Conservation (phyloP, 2,888 invertebrate genomes). For the Bombylius discolor region DNA sequence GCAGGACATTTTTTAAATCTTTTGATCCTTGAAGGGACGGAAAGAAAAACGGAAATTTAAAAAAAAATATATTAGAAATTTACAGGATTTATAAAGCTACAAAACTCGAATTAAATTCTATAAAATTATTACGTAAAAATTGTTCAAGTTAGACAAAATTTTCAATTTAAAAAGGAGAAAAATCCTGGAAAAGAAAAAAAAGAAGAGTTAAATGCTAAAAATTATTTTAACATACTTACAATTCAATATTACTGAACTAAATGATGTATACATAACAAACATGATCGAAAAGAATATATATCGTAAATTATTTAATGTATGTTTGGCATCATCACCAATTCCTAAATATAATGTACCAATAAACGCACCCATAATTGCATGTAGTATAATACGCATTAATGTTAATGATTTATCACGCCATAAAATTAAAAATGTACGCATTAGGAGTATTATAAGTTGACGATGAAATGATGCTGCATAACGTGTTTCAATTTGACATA, state of each 20-base stretch:
- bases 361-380: conserved; percentile 64
- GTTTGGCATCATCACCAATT: conserved; percentile 74
- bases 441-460: conserved; percentile 47
- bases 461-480: conserved; percentile 47
- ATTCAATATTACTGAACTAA: conserved; percentile 76
- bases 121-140: no score
- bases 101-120: no score
- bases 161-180: no score
- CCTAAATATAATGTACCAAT: conserved; percentile 73
- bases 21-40: no score
- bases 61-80: no score
- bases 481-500: conserved; percentile 30
- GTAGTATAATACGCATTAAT: conserved; percentile 62
- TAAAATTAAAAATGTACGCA: conserved; percentile 48
- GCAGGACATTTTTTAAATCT: no score
- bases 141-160: no score
- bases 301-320: conserved; percentile 74
- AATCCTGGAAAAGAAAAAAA: no score
- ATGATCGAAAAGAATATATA: conserved; percentile 83
- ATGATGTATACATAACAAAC: conserved; percentile 90
- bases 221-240: conserved; percentile 54
- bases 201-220: background rate
- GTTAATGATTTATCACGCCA: conserved; percentile 64
- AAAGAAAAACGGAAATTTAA: no score
- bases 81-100: no score